phyloP scores from a whole-genome alignment of 1,140 invertebrate genomes.

The Drosophila parvula region DNA sequence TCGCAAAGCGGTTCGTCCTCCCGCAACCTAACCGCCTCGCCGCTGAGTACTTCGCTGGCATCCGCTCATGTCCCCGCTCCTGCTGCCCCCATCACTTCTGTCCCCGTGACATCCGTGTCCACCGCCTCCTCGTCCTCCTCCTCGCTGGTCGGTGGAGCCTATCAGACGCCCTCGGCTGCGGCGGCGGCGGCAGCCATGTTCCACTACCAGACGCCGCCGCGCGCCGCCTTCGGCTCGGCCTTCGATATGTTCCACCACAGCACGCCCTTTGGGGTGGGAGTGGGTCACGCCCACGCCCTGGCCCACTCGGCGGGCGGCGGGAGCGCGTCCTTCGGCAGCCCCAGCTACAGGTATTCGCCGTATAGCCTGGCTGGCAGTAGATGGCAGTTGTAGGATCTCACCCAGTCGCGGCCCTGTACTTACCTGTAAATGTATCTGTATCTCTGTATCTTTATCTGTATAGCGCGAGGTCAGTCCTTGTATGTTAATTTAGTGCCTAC shows the following conservation, averaged over 20 bases:
- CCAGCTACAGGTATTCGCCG: slow-evolving; percentile 83
- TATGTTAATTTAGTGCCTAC: slow-evolving; percentile 72
- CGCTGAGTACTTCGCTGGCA: slow-evolving; percentile 60
- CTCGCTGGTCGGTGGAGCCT: slow-evolving; percentile 68
- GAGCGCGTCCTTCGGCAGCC: slow-evolving; percentile 72
- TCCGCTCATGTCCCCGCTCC: slow-evolving; percentile 20
- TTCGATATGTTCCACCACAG: slow-evolving; percentile 84
- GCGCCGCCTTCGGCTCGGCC: slow-evolving; percentile 79
- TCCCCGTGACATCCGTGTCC: slow-evolving; percentile 21
- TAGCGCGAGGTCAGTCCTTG: slow-evolving; percentile 25
- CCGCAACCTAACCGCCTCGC: slow-evolving; percentile 70
- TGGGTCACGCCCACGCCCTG: slow-evolving; percentile 44
- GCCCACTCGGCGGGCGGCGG: slow-evolving; percentile 45
- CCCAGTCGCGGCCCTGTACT: slow-evolving; percentile 37
- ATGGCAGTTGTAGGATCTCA: slow-evolving; percentile 78
- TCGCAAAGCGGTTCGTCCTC: slow-evolving; percentile 77
- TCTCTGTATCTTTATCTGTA: slow-evolving; percentile 43
- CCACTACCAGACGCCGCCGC: slow-evolving; percentile 82
- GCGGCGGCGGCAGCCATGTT: slow-evolving; percentile 70
- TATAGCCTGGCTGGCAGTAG: slow-evolving; percentile 82
- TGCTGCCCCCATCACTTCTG: slow-evolving; percentile 1
- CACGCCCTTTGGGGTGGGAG: slow-evolving; percentile 79
- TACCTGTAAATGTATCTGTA: slow-evolving; percentile 46
- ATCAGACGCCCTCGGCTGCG: slow-evolving; percentile 66
- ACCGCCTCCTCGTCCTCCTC: slow-evolving; percentile 25